Base-by-base conservation (phyloP, 2,113 vertebrate genomes). In the Bucco capensis region DNA sequence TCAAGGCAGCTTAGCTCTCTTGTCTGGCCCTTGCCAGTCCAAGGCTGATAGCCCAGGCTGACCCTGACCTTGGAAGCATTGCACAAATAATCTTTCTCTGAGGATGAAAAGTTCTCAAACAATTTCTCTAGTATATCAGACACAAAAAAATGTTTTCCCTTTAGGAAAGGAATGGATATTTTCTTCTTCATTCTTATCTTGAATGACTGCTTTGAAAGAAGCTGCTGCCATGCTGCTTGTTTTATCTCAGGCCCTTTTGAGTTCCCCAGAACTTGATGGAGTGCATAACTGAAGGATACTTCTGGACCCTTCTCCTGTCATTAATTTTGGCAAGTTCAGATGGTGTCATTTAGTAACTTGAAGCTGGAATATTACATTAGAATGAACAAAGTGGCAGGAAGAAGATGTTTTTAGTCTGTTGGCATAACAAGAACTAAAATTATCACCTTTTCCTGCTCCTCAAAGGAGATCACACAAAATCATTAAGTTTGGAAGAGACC, bases 61-160 rank as follows among this genome's bases (percentile, higher is more conserved):
- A 92, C 81, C 74, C 69, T 96, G 90, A 95, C 90, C 94, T 96
- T 97, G 93, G n/a, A 65, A 71, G 61, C 70, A 14, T 86, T 81
- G 25, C 53, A 79, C 51, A 79, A 80, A 46, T 94, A 61, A 71
- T 92, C 89, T 92, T 60, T 89, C 69, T 91, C 30, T 60, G 78
- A 47, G 50, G 57, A 89, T 96, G 61, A 95, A 78, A 75, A 89
- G 25, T 72, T 89, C 88, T 88, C 93, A 65, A 94, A 91, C 65
- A 74, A 84, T 93, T 86, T 93, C 40, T 93, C 40, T 84, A 54
- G 69, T 19, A 24, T 46, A 33, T 79, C 95, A 64, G 66, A 19
- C 47, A 80, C 14, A 56, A 76, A 91, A 61, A 58, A 50, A 51
- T 47, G 9, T 72, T 86, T 79, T 92, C 31, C n/a, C 16, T 61